A percentile compares a stretch with the other conserved stretches of the same genome.
These are phyloP conservation scores for Drosophila orosa DNA, from an alignment of 1,140 invertebrate species.

Conservation along the genomic window DNA sequence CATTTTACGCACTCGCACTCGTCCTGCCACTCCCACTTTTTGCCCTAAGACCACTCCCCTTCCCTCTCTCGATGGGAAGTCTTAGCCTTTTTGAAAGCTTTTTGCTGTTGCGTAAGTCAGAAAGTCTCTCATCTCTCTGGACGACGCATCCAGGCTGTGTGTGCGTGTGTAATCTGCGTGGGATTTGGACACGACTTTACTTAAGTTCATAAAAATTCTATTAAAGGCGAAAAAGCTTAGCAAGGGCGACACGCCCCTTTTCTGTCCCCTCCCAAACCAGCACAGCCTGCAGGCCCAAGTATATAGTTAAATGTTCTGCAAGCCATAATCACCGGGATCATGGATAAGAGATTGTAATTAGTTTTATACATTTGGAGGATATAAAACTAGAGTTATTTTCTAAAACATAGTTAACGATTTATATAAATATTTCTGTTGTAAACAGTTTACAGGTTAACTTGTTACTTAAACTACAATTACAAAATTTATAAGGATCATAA, in stretches of 20 bases:
- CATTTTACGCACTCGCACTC: slow-evolving; percentile 75
- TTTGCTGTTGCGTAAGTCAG: slow-evolving; percentile 81
- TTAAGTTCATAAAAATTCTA: slow-evolving; percentile 82
- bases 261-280: background rate
- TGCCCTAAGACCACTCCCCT: background rate
- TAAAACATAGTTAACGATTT: background rate
- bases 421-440: background rate
- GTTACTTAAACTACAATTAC: background rate
- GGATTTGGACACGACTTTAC: slow-evolving; percentile 81
- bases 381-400: background rate
- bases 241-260: slow-evolving; percentile 40
- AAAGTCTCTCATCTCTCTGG: slow-evolving; percentile 56
- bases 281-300: slow-evolving; percentile 21
- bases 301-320: slow-evolving; percentile 30
- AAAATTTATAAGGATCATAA: background rate
- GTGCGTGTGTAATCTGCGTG: slow-evolving; percentile 69
- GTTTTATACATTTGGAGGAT: background rate
- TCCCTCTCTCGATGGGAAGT: slow-evolving; percentile 32
- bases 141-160: slow-evolving; percentile 18
- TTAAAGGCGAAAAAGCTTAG: slow-evolving; percentile 63
- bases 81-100: slow-evolving; percentile 79
- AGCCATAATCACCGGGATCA: slow-evolving; percentile 36
- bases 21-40: slow-evolving; percentile 38
- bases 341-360: slow-evolving; percentile 1
- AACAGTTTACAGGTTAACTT: background rate